Base-by-base conservation (phyloP, 2,888 invertebrate genomes). In the Choristoneura rosaceana region DNA sequence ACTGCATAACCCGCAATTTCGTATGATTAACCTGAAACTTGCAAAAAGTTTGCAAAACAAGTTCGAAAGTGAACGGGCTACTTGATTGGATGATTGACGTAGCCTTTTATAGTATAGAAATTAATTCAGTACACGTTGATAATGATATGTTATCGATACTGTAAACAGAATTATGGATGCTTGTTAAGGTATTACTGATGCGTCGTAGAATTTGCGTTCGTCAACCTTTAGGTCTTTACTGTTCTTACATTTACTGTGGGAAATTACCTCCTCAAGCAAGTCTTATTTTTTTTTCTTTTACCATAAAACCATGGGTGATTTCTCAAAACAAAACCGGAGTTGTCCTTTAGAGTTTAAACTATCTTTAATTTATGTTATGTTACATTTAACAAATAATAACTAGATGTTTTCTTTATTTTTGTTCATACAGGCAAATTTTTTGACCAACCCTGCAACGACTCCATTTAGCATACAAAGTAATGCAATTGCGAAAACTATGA, bases 31-130 rank as follows among this genome's bases (percentile, higher is more conserved):
- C 73, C 38, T 68, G 65, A 43, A 78, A 79, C 73, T 73, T 71
- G 74, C 62, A 74, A 82, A 81, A 74, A 74, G 69, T 25, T 41
- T 25, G 62, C 59, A 59, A 70, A 71, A 74, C 66, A 59, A 65
- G 70, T 64, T 74, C 77, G 76, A 76, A 79, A 78, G 67, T 82
- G 82, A 79, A 84, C 81, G 83, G 83, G 81, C 84, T 78, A 81
- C 82, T 84, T 88, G 92, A 91, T 90, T 87, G 90, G 88, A 87
- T 92, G 92, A 93, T 92, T 91, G 93, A 92, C 89, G 88, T 84
- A 80, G 76, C 82, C 84, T 75, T 82, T 82, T 80, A 82, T 80
- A 81, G 82, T 71, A 78, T 83, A 82, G 86, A 87, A 85, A 81
- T 81, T 80, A 79, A 75, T 78, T 79, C 79, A 76, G 77, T 78